Evolutionary conservation across 2,888 invertebrate genomes (phyloP).

Genomic region (Cerastis leucographa): DNA sequence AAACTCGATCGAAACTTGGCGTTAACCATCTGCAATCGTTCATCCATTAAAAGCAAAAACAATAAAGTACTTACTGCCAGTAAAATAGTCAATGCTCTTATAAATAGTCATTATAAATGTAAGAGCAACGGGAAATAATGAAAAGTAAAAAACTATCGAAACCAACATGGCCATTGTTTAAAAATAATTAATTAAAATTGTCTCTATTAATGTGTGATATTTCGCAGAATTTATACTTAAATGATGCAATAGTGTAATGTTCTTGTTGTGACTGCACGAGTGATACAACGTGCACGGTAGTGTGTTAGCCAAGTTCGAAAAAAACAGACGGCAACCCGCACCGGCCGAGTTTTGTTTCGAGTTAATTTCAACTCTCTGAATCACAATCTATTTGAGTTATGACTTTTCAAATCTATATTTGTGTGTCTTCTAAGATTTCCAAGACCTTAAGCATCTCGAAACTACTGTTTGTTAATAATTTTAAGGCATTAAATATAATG

Average conservation of each 20-base stretch:
- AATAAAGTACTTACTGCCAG: not conserved
- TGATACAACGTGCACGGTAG: not conserved
- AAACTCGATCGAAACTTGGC: not conserved
- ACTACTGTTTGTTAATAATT: too few species aligned
- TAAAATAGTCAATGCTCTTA: rapidly evolving
- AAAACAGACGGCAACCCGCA: not conserved
- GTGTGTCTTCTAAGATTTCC: not conserved
- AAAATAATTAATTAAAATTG: not conserved
- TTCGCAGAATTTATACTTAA: constrained; percentile 5
- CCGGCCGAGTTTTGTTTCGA: not conserved
- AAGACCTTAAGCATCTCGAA: not conserved
- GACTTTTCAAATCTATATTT: not conserved
- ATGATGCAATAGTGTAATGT: not conserved
- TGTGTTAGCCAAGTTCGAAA: constrained; percentile 11
- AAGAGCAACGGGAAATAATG: constrained; percentile 10
- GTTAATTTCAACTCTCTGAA: not conserved
- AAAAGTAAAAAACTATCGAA: not conserved
- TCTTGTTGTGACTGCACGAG: not conserved
- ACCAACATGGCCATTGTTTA: not conserved
- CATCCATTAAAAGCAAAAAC: not conserved
- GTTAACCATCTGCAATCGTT: not conserved
- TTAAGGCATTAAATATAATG: too few species aligned
- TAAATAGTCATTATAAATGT: not conserved
- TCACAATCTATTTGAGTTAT: not conserved
- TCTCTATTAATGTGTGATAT: not conserved